A percentile compares a stretch with the other conserved stretches of the same genome.
These are phyloP conservation scores for Lipotes vexillifer DNA, from an alignment of 2,113 vertebrate species.

Conservation along the genomic window DNA sequence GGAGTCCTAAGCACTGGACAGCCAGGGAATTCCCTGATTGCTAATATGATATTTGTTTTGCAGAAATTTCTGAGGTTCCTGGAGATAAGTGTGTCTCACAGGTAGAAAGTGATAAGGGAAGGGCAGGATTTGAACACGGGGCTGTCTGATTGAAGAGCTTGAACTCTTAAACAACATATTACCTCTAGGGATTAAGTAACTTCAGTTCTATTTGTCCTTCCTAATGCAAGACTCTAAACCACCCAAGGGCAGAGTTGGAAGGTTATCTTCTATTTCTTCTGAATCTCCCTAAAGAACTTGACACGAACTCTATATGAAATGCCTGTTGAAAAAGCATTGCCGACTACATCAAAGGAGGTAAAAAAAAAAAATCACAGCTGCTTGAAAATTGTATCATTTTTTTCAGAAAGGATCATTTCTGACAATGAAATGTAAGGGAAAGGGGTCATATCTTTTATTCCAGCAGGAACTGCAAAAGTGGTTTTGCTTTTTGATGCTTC, in stretches of 20 bases:
- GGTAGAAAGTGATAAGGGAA: background rate
- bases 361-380: background rate
- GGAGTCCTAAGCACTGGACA: too few relatives aligned
- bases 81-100: background rate
- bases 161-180: background rate
- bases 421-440: background rate
- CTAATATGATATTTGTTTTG: background rate
- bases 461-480: background rate
- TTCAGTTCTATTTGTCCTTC: background rate
- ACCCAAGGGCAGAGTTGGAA: background rate
- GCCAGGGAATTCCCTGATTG: too few relatives aligned
- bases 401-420: background rate
- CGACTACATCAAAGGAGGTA: background rate
- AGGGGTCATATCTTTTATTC: background rate
- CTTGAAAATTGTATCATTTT: background rate
- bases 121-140: background rate
- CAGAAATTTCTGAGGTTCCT: background rate
- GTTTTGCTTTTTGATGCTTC: background rate
- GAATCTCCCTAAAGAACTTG: background rate
- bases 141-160: background rate
- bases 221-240: background rate
- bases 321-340: background rate
- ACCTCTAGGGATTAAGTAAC: background rate
- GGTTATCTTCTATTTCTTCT: background rate
- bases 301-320: background rate